Evolutionary conservation across 37 sponge, comb jelly and placozoan genomes (phyloP).

Genomic region (Ephydatia muelleri): DNA sequence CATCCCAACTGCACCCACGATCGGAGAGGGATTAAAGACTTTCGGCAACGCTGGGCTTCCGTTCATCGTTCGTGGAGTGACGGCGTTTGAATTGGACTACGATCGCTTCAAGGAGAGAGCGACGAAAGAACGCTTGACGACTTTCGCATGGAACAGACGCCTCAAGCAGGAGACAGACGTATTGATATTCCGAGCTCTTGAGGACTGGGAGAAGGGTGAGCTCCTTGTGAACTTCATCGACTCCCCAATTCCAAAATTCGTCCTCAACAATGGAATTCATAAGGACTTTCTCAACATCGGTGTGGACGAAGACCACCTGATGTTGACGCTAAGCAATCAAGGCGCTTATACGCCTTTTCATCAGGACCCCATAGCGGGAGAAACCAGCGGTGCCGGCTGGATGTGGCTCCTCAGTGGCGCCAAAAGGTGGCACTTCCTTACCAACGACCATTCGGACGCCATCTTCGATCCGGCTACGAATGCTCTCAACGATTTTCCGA

Average conservation of each 20-base stretch:
- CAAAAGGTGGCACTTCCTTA: neutral
- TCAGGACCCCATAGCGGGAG: neutral
- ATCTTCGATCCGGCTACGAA: neutral
- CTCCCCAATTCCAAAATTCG: neutral
- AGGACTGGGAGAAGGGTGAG: neutral
- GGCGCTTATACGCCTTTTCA: neutral
- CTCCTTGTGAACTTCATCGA: neutral
- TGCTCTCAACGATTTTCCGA: neutral
- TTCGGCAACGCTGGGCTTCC: neutral
- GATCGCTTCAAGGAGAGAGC: neutral
- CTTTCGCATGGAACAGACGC: neutral
- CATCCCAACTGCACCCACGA: neutral
- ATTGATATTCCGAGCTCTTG: neutral
- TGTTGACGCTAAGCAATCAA: neutral
- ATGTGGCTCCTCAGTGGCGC: neutral
- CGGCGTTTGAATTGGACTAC: neutral
- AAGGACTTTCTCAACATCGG: neutral
- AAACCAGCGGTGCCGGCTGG: neutral
- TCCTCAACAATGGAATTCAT: neutral
- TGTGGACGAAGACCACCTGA: neutral
- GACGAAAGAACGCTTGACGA: neutral
- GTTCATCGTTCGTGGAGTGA: neutral
- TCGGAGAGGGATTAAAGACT: neutral
- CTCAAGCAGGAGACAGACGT: neutral
- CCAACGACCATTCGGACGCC: neutral